phyloP scores from a whole-genome alignment of 2,888 invertebrate genomes.

The Chironomus tentans region DNA sequence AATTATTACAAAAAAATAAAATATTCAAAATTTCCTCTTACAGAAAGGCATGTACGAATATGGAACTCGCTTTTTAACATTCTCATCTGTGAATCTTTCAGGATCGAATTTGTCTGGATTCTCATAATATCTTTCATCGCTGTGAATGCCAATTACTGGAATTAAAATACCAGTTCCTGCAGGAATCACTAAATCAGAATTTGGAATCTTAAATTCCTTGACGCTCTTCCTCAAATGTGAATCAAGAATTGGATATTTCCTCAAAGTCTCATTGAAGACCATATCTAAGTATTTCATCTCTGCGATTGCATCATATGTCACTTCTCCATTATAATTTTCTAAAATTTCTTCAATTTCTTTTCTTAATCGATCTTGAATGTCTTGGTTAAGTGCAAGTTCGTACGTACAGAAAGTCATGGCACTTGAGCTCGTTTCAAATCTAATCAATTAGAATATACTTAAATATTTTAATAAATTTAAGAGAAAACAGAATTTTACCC shows the following conservation, averaged over 20 bases:
- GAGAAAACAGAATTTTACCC: neutral
- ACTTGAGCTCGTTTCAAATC: slow-evolving; percentile 43
- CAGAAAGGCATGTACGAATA: neutral
- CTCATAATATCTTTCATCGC: slow-evolving; percentile 38
- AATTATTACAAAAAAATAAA: neutral
- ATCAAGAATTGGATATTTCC: slow-evolving; percentile 35
- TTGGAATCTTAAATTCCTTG: slow-evolving; percentile 42
- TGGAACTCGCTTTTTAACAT: slow-evolving; percentile 30
- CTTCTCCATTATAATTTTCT: slow-evolving; percentile 33
- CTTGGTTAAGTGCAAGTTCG: slow-evolving; percentile 38
- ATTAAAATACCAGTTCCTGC: slow-evolving; percentile 37
- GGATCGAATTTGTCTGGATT: slow-evolving; percentile 40
- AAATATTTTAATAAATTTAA: too few species aligned
- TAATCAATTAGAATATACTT: slow-evolving; percentile 28
- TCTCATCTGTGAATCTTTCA: slow-evolving; percentile 40
- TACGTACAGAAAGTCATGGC: slow-evolving; percentile 39
- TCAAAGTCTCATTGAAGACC: slow-evolving; percentile 41
- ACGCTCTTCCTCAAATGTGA: slow-evolving; percentile 31
- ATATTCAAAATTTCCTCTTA: too few species aligned
- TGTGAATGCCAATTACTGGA: slow-evolving; percentile 36
- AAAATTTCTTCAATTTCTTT: slow-evolving; percentile 36
- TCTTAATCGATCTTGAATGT: slow-evolving; percentile 38
- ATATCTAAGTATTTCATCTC: slow-evolving; percentile 41
- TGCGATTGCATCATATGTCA: slow-evolving; percentile 39
- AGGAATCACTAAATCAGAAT: slow-evolving; percentile 40